These are phyloP conservation scores for Pocota personata DNA, from an alignment of 2,888 invertebrate genomes.

Conservation along the genomic window DNA sequence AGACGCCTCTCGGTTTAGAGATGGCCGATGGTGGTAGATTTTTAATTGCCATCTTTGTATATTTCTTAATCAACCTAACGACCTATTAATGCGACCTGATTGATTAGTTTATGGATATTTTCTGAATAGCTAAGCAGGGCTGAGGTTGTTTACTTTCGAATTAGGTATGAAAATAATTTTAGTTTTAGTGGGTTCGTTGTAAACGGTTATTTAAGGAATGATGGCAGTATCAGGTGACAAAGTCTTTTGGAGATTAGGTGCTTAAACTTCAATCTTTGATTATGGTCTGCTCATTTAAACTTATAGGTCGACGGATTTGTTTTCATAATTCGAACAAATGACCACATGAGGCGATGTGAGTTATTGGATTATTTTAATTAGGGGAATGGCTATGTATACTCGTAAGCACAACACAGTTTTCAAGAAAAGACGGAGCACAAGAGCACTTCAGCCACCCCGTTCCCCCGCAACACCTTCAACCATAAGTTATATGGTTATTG, in stretches of 20 bases:
- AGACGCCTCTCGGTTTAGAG: conserved; percentile 29
- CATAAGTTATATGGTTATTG: conserved; percentile 49
- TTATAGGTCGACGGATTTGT: conserved; percentile 26
- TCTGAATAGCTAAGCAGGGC: conserved; percentile 46
- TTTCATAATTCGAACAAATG: conserved; percentile 43
- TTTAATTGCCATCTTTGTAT: conserved; percentile 57
- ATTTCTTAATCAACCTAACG: conserved; percentile 69
- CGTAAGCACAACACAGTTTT: too few species aligned
- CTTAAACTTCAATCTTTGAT: conserved; percentile 11
- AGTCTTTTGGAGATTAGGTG: conserved; percentile 12
- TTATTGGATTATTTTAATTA: conserved; percentile 5
- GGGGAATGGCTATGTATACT: not conserved
- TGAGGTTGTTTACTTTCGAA: conserved; percentile 10
- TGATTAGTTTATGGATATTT: conserved; percentile 69
- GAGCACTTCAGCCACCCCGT: not conserved
- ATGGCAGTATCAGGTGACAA: conserved; percentile 25
- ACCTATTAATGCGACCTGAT: conserved; percentile 64
- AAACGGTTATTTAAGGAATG: conserved; percentile 11
- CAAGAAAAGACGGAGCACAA: too few species aligned
- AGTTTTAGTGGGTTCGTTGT: not conserved
- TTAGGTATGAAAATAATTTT: not conserved
- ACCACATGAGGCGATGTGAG: conserved; percentile 20
- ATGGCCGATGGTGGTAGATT: conserved; percentile 16
- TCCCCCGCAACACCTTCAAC: not conserved
- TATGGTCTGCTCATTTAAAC: conserved; percentile 7